A percentile compares a stretch with the other conserved stretches of the same genome.
Evolutionary conservation across 2,888 invertebrate species (phyloP).

Genomic region (Rhyacophila evoluta): DNA sequence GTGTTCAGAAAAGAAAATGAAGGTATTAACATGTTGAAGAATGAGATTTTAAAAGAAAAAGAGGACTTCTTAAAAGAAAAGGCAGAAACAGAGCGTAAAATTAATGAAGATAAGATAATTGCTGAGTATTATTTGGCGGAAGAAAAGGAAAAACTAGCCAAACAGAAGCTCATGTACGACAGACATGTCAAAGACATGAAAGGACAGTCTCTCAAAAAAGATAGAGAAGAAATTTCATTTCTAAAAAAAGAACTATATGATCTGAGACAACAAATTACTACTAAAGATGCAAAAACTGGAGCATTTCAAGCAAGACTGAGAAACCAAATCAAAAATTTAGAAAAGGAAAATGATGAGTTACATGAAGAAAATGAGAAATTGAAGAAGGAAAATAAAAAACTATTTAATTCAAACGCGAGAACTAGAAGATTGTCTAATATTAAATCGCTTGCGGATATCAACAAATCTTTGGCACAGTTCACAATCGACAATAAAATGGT

Average conservation of each 20-base stretch:
- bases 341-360: conserved; percentile 76
- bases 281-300: conserved; percentile 81
- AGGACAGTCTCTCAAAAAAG: conserved; percentile 75
- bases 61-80: conserved; percentile 75
- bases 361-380: conserved; percentile 77
- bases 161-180: conserved; percentile 75
- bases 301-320: conserved; percentile 79
- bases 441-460: conserved; percentile 82
- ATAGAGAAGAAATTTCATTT: conserved; percentile 76
- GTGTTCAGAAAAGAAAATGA: conserved; percentile 69
- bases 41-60: conserved; percentile 73
- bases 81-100: conserved; percentile 69
- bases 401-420: conserved; percentile 72
- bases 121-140: conserved; percentile 76
- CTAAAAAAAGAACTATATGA: conserved; percentile 76
- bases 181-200: conserved; percentile 77
- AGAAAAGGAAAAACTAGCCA: conserved; percentile 76
- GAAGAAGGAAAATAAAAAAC: conserved; percentile 75
- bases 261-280: conserved; percentile 75
- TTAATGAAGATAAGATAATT: conserved; percentile 75
- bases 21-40: conserved; percentile 68
- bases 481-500: conserved; percentile 53
- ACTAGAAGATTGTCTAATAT: conserved; percentile 73
- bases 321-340: conserved; percentile 79
- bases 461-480: conserved; percentile 71